Base-by-base conservation (phyloP, 2,888 invertebrate species). In the Spodoptera exigua region DNA sequence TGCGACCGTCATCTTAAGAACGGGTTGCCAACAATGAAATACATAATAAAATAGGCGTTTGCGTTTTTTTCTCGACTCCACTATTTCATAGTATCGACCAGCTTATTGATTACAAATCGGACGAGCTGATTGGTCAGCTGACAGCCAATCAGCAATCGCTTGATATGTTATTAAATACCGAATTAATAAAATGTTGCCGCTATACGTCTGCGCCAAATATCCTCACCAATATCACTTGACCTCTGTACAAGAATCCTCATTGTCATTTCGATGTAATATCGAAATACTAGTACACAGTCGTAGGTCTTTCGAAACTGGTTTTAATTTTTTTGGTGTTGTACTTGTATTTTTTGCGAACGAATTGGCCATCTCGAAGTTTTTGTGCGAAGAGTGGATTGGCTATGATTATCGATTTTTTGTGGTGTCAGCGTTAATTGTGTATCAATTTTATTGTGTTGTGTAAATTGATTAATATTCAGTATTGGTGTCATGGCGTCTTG, bases 51-150 rank as follows among this genome's bases (percentile, higher is more conserved):
- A 69, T 63, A 63, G 62, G 54, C 57, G 61, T 46, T 54, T 39
- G 14, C 35, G 47, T 13, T 52, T 58, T 79, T 80, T 81, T 80
- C 71, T 58, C 88, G 68, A 74, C 88, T 91, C 88, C 76, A 87
- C 54, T 61, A 78, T 74, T 87, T 83, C 66, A 74, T 73, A 77
- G 64, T 70, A 80, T 74, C 64, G 74, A 82, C 80, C 74, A 62
- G 65, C 72, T 71, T 78, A 78, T 80, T 85, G 80, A 87, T 89
- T 87, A 85, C 82, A 81, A 87, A 89, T 88, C 86, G 84, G 79
- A 76, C 73, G 59, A 61, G 61, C 75, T 77, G 79, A 93, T 93
- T 93, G 92, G 93, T 54, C 72, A 79, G 66, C 72, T 64, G 44
- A 47, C 69, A 77, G 78, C 92, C 93, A 92, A 93, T 92, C 69